phyloP scores from a whole-genome alignment of 2,888 invertebrate genomes.

The Drosophila anomalata region DNA sequence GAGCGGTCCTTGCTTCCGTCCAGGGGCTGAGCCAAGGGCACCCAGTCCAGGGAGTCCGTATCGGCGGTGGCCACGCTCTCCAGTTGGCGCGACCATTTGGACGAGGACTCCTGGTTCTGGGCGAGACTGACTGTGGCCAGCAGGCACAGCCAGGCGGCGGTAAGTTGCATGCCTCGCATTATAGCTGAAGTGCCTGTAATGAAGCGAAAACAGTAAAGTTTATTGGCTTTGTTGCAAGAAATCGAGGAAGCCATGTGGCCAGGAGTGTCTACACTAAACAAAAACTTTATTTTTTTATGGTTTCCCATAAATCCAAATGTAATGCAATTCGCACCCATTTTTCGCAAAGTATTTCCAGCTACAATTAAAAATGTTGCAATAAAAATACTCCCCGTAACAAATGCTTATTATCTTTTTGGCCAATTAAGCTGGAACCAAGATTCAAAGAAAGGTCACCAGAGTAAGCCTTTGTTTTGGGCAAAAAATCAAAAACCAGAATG shows the following conservation, averaged over 20 bases:
- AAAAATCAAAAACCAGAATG: slow-evolving; percentile 9
- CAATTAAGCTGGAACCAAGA: slow-evolving; percentile 29
- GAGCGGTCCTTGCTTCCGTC: slow-evolving; percentile 80
- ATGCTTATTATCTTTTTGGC: neutral
- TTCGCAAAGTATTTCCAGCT: neutral
- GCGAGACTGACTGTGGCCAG: slow-evolving; percentile 52
- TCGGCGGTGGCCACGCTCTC: slow-evolving; percentile 69
- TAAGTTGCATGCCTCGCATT: slow-evolving; percentile 72
- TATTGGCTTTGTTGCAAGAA: neutral
- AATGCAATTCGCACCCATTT: neutral
- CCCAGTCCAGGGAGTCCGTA: slow-evolving; percentile 85
- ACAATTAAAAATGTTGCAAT: slow-evolving; percentile 19
- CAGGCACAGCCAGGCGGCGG: slow-evolving; percentile 66
- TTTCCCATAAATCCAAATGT: neutral
- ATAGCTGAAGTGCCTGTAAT: slow-evolving; percentile 75
- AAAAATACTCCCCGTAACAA: neutral
- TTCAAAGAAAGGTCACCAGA: slow-evolving; percentile 25
- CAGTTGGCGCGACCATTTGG: slow-evolving; percentile 83
- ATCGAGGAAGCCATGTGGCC: neutral
- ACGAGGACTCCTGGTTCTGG: slow-evolving; percentile 60
- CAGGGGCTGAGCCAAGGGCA: slow-evolving; percentile 84
- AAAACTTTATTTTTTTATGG: neutral
- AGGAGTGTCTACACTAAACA: neutral
- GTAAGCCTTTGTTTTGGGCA: slow-evolving; percentile 49
- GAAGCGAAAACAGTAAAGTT: neutral